A percentile compares a stretch with the other conserved stretches of the same genome.
Conservation (phyloP, 2,888 invertebrate genomes). For the Lucinisca nassula region DNA sequence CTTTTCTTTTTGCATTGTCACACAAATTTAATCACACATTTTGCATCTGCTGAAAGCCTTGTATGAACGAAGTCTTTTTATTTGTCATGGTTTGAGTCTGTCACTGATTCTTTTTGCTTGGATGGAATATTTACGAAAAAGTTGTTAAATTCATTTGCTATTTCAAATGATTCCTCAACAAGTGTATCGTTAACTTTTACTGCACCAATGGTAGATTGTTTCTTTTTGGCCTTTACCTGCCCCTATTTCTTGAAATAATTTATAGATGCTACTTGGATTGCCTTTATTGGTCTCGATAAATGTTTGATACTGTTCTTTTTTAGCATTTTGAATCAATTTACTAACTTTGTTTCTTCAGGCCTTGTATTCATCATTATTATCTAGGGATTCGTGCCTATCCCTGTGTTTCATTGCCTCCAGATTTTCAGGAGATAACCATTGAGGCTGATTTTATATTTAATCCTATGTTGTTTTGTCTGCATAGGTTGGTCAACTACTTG, state of each 20-base stretch:
- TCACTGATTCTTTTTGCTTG: too few relatives aligned
- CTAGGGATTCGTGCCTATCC: neutral
- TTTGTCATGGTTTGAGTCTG: too few relatives aligned
- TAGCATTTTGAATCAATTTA: neutral
- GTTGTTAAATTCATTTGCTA: too few relatives aligned
- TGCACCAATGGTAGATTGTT: too few relatives aligned
- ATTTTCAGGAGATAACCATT: neutral
- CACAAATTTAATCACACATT: too few relatives aligned
- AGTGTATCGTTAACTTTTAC: too few relatives aligned
- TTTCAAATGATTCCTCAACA: too few relatives aligned
- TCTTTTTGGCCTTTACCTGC: neutral
- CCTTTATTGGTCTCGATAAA: neutral
- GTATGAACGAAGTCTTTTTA: too few relatives aligned
- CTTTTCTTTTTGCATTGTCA: too few relatives aligned
- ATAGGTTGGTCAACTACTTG: neutral
- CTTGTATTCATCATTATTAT: neutral
- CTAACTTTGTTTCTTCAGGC: neutral
- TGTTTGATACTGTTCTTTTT: neutral
- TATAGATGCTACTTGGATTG: neutral
- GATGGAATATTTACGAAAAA: too few relatives aligned
- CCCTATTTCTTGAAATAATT: neutral
- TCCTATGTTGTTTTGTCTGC: neutral
- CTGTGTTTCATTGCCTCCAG: neutral
- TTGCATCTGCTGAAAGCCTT: too few relatives aligned
- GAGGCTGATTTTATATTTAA: neutral